phyloP scores from a whole-genome alignment of 2,888 invertebrate species.

The Eledona agricola region DNA sequence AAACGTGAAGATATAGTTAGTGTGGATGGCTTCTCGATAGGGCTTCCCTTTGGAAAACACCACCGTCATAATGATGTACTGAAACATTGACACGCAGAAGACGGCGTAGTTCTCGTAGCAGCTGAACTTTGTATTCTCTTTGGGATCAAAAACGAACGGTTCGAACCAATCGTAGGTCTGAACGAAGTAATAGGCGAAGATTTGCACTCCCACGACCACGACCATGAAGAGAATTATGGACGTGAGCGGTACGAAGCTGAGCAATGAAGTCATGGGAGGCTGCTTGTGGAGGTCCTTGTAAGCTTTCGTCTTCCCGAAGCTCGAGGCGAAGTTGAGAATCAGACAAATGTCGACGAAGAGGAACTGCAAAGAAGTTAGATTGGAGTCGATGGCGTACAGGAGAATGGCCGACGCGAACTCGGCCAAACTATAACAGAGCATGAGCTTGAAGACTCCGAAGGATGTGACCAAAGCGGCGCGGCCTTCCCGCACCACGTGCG shows the following conservation, averaged over 20 bases:
- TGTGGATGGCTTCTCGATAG: constrained; percentile 70
- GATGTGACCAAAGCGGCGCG: constrained; percentile 94
- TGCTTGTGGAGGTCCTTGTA: constrained; percentile 62
- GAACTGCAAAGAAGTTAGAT: constrained; percentile 71
- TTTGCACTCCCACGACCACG: constrained; percentile 64
- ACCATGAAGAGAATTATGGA: constrained; percentile 67
- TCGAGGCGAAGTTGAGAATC: constrained; percentile 69
- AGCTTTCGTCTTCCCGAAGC: constrained; percentile 71
- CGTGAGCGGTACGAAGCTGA: constrained; percentile 64
- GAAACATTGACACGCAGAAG: constrained; percentile 70
- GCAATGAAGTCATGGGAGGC: constrained; percentile 67
- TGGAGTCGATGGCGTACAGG: constrained; percentile 75
- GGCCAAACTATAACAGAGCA: constrained; percentile 93
- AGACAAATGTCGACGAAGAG: constrained; percentile 73
- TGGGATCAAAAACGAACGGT: constrained; percentile 61
- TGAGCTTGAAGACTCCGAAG: constrained; percentile 98
- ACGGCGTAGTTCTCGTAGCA: constrained; percentile 72
- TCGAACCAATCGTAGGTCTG: constrained; percentile 66
- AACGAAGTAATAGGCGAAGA: constrained; percentile 63
- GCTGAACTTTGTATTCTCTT: constrained; percentile 54
- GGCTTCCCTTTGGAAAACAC: constrained; percentile 74
- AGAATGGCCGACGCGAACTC: constrained; percentile 92
- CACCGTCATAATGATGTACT: constrained; percentile 72
- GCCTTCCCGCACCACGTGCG: constrained; percentile 84
- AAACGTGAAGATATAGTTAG: constrained; percentile 66